A percentile compares a stretch with the other conserved stretches of the same genome.
Conservation (phyloP, 2,888 invertebrate species). For the Meiosimyza decipiens region DNA sequence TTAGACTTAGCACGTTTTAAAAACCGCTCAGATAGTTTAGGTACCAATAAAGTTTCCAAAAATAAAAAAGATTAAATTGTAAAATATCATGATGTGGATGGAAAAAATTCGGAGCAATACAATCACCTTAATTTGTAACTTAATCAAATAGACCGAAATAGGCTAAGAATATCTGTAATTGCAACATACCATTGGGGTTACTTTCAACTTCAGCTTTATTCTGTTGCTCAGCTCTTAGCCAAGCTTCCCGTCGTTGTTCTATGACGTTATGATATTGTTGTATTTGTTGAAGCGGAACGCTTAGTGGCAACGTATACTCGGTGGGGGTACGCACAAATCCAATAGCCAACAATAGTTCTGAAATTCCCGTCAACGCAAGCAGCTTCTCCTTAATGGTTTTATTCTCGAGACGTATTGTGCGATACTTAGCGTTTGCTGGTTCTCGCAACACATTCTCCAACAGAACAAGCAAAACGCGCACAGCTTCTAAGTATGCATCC, state of each 20-base stretch:
- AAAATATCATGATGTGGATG: no score
- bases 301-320: slow-evolving; percentile 55
- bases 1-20: no score
- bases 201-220: slow-evolving; percentile 31
- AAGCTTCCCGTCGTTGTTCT: slow-evolving; percentile 52
- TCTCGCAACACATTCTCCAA: slow-evolving; percentile 64
- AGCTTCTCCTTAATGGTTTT: slow-evolving; percentile 64
- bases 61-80: no score
- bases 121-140: no score
- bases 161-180: background rate
- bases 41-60: no score
- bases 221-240: slow-evolving; percentile 45
- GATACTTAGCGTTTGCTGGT: slow-evolving; percentile 62
- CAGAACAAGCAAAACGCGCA: slow-evolving; percentile 61
- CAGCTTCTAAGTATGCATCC: slow-evolving; percentile 60
- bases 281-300: slow-evolving; percentile 58
- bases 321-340: slow-evolving; percentile 56
- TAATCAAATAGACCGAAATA: background rate
- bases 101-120: no score
- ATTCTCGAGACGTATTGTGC: slow-evolving; percentile 63
- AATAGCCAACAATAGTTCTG: slow-evolving; percentile 59
- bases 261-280: slow-evolving; percentile 61
- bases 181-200: background rate
- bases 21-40: no score
- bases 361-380: slow-evolving; percentile 57